Evolutionary conservation across 2,888 invertebrate species (phyloP), one percentile per base, ranked within the genome.

Genomic region (Lutraria lutraria): DNA sequence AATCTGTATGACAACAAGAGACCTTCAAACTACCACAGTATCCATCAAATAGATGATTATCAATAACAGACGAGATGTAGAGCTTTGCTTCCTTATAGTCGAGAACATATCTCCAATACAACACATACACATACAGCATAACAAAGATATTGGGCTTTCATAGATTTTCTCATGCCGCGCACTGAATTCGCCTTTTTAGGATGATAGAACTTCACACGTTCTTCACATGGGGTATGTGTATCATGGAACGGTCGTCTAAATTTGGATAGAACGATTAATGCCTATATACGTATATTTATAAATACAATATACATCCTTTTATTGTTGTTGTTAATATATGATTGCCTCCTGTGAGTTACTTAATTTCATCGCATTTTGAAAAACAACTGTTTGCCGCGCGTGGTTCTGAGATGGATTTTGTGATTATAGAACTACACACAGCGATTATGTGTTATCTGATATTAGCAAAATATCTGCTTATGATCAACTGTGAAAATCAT

Each of bases 141-240:
- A 31, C 12, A 21, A 31, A 76, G 76, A 76, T 76, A 76, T 76
- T 76, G 76, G 76, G 31, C 76, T 76, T 76, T 76, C 34, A 76
- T 76, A 34, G 29, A 76, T 34, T 76, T 76, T 76, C 76, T 34
- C 31, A 76, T 34, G 76, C 34, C 1, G 76, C 53, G 25, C 72
- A 79, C 29, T 89, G 92, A 43, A 43, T 8, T 43, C 43, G 43
- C 43, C 8, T 43, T 43, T 25, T 25, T 8, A 68, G 25, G 25
- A 68, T 10, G 1, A 25, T 68, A 25, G 25, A 68, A 25, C 63
- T 68, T 25, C 25, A 68, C n/a, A 68, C 13, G 10, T 43, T 68
- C 63, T 68, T 25, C 63, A 25, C n/a, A 25, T n/a, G 21, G 63
- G 25, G 63, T 21, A n/a, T 25, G 25, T 68, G n/a, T n/a, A 68